Conservation (phyloP, 92 coral and sea anemone genomes). For the Montipora capitata region DNA sequence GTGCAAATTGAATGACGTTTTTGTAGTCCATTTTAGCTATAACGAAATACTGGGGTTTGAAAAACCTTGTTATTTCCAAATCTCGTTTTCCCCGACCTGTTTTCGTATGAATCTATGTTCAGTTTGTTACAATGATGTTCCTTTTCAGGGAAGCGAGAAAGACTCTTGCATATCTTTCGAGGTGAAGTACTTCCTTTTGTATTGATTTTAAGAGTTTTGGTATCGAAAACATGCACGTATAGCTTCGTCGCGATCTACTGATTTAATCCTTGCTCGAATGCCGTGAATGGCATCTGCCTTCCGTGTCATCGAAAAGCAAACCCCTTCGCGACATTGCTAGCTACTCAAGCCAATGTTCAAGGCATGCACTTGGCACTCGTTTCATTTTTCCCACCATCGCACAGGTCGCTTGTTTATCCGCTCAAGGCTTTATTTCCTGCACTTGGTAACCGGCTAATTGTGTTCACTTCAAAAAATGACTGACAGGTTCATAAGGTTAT, state of each 20-base stretch:
- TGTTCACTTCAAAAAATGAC: no score
- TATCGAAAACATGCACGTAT: neutral
- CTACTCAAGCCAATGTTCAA: no score
- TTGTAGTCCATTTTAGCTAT: neutral
- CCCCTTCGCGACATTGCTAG: no score
- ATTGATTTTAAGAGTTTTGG: neutral
- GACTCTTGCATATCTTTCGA: conserved; percentile 68
- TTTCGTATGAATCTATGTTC: neutral
- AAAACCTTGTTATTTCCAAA: no score
- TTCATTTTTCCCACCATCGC: no score
- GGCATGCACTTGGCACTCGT: no score
- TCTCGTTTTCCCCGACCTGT: neutral
- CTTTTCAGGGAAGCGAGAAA: conserved; percentile 83
- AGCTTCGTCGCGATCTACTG: neutral
- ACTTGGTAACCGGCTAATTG: no score
- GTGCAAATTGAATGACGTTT: neutral
- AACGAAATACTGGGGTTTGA: neutral
- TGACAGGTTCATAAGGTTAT: no score
- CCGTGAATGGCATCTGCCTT: no score
- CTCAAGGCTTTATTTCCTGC: no score
- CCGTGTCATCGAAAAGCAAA: no score
- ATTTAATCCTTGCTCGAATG: neutral
- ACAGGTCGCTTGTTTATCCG: no score
- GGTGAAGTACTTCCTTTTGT: conserved; percentile 42
- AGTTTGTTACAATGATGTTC: neutral